A percentile compares a stretch with the other conserved stretches of the same genome.
phyloP scores from a whole-genome alignment of 2,113 vertebrate genomes.

The Glaucomys volans region DNA sequence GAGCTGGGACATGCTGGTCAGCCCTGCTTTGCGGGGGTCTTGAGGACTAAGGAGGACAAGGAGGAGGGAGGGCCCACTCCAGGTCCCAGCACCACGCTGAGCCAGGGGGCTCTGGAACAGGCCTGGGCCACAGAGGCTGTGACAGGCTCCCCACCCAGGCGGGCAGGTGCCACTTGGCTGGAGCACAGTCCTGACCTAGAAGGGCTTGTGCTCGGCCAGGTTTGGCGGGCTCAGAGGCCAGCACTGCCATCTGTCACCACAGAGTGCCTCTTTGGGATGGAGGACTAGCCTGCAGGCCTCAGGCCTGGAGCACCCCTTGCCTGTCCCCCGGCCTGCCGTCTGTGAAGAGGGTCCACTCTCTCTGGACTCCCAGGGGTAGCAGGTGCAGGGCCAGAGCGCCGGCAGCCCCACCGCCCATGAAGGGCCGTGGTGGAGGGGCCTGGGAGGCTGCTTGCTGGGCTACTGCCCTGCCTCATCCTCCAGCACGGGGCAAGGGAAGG shows the following conservation, averaged over 20 bases:
- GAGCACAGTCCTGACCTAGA: background rate
- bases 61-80: background rate
- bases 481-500: background rate
- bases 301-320: background rate
- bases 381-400: background rate
- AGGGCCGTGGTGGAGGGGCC: background rate
- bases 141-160: background rate
- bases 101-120: background rate
- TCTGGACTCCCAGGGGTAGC: background rate
- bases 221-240: background rate
- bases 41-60: background rate
- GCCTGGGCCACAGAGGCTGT: background rate
- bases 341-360: background rate
- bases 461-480: background rate
- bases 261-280: background rate
- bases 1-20: background rate
- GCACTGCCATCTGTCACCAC: constrained; percentile 53
- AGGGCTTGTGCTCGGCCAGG: background rate
- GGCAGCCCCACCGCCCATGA: background rate
- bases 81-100: background rate
- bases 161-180: background rate
- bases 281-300: too few relatives aligned
- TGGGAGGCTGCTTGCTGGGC: background rate
- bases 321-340: background rate
- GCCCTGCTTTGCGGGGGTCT: fast-evolving